These are phyloP conservation scores for Mastomys natalensis DNA, from an alignment of 2,113 vertebrate genomes.

Conservation along the genomic window DNA sequence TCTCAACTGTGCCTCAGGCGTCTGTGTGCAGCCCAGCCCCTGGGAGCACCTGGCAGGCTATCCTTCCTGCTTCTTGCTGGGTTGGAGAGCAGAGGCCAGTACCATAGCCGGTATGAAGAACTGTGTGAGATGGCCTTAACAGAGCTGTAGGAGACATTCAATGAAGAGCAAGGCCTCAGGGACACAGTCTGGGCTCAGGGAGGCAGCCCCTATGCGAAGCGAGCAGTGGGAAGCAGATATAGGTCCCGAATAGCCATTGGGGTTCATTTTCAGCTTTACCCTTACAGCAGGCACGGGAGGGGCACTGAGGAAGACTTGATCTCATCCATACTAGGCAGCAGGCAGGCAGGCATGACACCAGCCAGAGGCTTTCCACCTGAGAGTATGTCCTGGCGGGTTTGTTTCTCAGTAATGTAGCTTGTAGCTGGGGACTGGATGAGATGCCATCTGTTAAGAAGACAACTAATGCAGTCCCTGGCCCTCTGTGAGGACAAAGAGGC, in stretches of 20 bases:
- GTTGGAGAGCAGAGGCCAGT: background rate
- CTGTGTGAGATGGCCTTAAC: background rate
- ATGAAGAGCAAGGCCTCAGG: background rate
- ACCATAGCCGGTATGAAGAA: background rate
- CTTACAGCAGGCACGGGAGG: background rate
- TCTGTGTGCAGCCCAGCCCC: background rate
- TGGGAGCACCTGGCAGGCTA: background rate
- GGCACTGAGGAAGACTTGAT: background rate
- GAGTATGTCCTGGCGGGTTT: background rate
- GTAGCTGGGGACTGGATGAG: background rate
- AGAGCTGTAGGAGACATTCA: background rate
- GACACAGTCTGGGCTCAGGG: background rate
- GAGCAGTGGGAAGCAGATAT: background rate
- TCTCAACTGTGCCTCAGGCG: slow-evolving; percentile 75
- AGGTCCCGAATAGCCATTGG: background rate
- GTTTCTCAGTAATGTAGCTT: background rate
- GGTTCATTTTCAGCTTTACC: background rate
- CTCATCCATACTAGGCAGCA: background rate
- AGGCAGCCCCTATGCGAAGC: too few relatives aligned
- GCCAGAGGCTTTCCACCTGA: background rate
- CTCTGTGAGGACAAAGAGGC: background rate
- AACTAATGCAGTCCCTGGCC: too few relatives aligned
- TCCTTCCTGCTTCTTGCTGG: accelerated
- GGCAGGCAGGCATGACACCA: background rate
- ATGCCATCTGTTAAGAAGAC: too few relatives aligned